A percentile compares a stretch with the other conserved stretches of the same genome.
phyloP scores from a whole-genome alignment of 2,888 invertebrate species.

The Furcula furcula region DNA sequence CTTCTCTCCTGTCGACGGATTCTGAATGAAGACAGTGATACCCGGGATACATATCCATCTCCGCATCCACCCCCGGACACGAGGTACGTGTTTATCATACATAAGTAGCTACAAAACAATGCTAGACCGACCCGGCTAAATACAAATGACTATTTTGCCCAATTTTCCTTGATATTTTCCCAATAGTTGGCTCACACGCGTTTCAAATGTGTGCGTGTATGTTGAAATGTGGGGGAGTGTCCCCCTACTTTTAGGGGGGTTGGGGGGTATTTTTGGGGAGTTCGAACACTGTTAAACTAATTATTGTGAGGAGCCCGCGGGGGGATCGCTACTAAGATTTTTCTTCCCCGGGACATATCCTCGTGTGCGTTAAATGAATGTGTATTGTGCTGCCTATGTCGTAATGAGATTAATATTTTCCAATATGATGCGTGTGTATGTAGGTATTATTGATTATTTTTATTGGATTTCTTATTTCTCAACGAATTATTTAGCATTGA shows the following conservation, averaged over 20 bases:
- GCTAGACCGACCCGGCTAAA: constrained; percentile 26
- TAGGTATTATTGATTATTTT: no score
- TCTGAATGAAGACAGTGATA: no score
- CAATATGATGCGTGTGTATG: no score
- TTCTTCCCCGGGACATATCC: constrained; percentile 44
- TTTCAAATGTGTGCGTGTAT: constrained; percentile 25
- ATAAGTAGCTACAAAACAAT: constrained; percentile 12
- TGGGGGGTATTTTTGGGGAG: constrained; percentile 26
- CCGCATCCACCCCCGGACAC: neutral
- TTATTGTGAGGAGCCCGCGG: constrained; percentile 51
- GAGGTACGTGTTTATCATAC: constrained; percentile 20
- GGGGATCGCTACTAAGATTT: constrained; percentile 52
- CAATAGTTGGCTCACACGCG: constrained; percentile 46
- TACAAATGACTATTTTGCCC: constrained; percentile 46
- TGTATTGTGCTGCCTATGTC: no score
- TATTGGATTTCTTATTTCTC: no score
- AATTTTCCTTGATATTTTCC: constrained; percentile 49
- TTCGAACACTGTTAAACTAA: constrained; percentile 66
- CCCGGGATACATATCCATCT: no score
- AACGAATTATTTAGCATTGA: no score
- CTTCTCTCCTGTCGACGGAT: no score
- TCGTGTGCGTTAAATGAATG: constrained; percentile 27
- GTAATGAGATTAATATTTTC: constrained; percentile 33
- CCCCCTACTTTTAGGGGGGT: constrained; percentile 13
- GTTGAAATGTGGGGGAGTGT: constrained; percentile 23